Percentiles rank a stretch among this genome's conserved stretches.
These are phyloP conservation scores for Philopedon plagiatum DNA, from an alignment of 2,888 invertebrate species.

Conservation along the genomic window DNA sequence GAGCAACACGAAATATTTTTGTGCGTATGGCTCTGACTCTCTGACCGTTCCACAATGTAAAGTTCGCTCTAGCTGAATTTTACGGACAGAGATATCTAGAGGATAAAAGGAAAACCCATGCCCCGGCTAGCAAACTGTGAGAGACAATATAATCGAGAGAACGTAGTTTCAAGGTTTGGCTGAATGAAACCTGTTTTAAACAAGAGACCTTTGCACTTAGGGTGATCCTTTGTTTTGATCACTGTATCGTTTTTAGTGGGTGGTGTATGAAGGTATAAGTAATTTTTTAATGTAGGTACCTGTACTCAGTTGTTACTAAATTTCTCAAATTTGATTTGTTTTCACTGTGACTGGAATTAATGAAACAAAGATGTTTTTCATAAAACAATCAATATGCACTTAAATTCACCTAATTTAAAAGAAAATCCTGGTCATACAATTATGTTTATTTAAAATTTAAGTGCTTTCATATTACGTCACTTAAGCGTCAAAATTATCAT, in stretches of 20 bases:
- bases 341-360: no score
- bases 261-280: not conserved
- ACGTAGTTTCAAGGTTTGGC: conserved; percentile 19
- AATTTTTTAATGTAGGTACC: no score
- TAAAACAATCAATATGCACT: no score
- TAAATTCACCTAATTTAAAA: not conserved
- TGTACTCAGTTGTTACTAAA: no score
- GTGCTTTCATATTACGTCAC: no score
- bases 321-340: no score
- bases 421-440: no score
- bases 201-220: conserved; percentile 12
- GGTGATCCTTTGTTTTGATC: not conserved
- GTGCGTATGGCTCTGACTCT: conserved; percentile 14
- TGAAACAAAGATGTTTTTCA: no score
- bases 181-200: conserved; percentile 26
- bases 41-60: conserved; percentile 4
- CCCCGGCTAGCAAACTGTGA: not conserved
- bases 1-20: conserved; percentile 8
- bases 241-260: not conserved
- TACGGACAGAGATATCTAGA: not conserved
- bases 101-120: not conserved
- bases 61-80: not conserved
- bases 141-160: conserved; percentile 2
- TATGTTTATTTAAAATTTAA: no score
- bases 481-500: no score